Evolutionary conservation across 2,113 vertebrate species (phyloP).

Genomic region (Cottus gobio): DNA sequence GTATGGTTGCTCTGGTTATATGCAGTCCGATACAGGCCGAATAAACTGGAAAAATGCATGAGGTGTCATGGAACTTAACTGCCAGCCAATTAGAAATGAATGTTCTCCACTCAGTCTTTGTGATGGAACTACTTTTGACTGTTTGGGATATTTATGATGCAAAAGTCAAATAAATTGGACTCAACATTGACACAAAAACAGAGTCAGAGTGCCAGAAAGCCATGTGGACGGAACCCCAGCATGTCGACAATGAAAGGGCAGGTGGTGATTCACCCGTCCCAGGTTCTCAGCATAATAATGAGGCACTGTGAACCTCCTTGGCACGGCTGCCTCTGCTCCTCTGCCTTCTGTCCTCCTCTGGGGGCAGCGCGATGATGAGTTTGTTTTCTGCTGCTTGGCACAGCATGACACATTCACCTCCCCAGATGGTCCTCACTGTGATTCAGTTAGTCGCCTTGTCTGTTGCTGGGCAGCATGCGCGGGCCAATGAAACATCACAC

Average conservation of each 20-base stretch:
- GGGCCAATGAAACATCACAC: slow-evolving; percentile 63
- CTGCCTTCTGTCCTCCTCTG: slow-evolving; percentile 57
- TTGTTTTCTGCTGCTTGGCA: slow-evolving; percentile 73
- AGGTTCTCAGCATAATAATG: slow-evolving; percentile 54
- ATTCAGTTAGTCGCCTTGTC: slow-evolving; percentile 76
- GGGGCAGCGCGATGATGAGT: slow-evolving; percentile 65
- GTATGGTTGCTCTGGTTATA: not conserved
- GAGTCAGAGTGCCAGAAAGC: slow-evolving; percentile 42
- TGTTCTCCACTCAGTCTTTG: not conserved
- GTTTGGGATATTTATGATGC: slow-evolving; percentile 49
- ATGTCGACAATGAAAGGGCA: slow-evolving; percentile 47
- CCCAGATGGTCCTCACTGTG: slow-evolving; percentile 80
- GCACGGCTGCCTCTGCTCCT: slow-evolving; percentile 35
- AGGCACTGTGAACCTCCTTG: slow-evolving; percentile 48
- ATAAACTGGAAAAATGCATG: slow-evolving; percentile 1
- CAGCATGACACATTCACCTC: slow-evolving; percentile 72
- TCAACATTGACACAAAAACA: slow-evolving; percentile 41
- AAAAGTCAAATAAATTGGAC: slow-evolving; percentile 34
- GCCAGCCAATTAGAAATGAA: slow-evolving; percentile 14
- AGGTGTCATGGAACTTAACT: not conserved
- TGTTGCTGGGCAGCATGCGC: slow-evolving; percentile 77
- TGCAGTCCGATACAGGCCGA: not conserved
- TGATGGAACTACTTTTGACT: slow-evolving; percentile 9
- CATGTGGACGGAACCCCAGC: slow-evolving; percentile 17
- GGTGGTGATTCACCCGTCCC: slow-evolving; percentile 44